Evolutionary conservation across 2,113 vertebrate genomes (phyloP), one percentile per base, ranked within the genome.

Genomic region (Ochotona princeps): DNA sequence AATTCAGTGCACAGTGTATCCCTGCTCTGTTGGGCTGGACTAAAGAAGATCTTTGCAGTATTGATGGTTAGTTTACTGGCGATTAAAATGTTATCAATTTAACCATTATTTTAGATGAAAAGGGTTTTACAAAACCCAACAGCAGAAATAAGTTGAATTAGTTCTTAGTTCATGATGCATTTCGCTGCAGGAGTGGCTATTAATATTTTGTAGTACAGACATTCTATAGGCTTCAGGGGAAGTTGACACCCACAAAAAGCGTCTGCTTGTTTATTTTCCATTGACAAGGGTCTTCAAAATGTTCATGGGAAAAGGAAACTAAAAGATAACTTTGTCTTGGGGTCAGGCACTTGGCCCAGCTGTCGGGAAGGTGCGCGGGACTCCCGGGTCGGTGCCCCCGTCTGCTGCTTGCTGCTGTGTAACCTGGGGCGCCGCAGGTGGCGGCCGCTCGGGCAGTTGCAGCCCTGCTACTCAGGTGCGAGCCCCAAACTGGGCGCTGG

Each of bases 11-110:
- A 83, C 98, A 99, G 28, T 99, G 98, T 67, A 98, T 99, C 82
- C 98, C 99, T 91, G 98, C 98, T 90, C 98, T 99, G 76, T 97
- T 99, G 97, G 98, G 98, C 83, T 99, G 99, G 98, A 96, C 98
- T 70, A 97, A 98, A 66, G 91, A 95, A 93, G 94, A 97, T 93
- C 98, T 98, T 97, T 98, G 97, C 90, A 91, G 89, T 92, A 97
- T 95, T 72, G 95, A 98, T 5, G 97, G 98, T 99, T 91, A 98
- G 98, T 98, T 84, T 74, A 79, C 94, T 96, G 72, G 18, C 73
- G 93, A 70, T 83, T 73, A 81, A 25, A 87, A 94, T 63, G 73
- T 89, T 17, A 60, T 44, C 81, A 26, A 74, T 54, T 96, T 74
- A 89, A 57, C 90, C 84, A 79, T 70, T 88, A 13, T 14, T 88